A percentile compares a stretch with the other conserved stretches of the same genome.
These are phyloP conservation scores for Psammodynastes pulverulentus DNA, from an alignment of 2,113 vertebrate genomes.

Conservation along the genomic window DNA sequence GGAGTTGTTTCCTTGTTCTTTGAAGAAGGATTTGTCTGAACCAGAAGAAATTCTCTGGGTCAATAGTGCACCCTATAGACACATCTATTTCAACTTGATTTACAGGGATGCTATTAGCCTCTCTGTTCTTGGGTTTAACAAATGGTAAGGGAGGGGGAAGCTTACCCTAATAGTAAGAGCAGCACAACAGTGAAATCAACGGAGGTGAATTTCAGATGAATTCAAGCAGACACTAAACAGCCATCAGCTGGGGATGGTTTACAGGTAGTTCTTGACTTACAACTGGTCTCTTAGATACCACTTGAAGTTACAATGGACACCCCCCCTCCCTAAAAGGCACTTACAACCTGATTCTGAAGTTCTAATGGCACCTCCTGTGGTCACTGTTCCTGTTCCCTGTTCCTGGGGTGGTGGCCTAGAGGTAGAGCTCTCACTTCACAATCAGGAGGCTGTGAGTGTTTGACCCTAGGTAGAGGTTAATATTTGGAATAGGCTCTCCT, in stretches of 20 bases:
- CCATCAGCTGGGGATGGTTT: background rate
- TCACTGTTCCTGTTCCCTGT: no score
- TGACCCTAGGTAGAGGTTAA: no score
- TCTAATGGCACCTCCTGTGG: no score
- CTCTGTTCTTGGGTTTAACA: background rate
- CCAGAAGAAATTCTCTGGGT: conserved; percentile 6
- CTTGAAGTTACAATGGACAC: no score
- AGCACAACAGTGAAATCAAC: background rate
- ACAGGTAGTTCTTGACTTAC: no score
- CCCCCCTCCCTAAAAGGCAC: no score
- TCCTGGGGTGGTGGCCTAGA: no score
- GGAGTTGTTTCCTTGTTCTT: background rate
- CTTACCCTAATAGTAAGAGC: background rate
- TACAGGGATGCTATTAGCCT: background rate
- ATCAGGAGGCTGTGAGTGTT: no score
- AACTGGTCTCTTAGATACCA: no score
- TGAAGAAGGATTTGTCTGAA: background rate
- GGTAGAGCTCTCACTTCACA: no score
- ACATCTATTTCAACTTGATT: conserved; percentile 14
- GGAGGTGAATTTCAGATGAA: background rate
- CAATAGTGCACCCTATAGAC: background rate
- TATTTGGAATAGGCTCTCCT: no score
- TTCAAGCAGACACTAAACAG: background rate
- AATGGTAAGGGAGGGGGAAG: background rate
- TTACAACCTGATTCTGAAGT: no score